phyloP scores from a whole-genome alignment of 2,888 invertebrate genomes.

The Alloscopus bannaensis region DNA sequence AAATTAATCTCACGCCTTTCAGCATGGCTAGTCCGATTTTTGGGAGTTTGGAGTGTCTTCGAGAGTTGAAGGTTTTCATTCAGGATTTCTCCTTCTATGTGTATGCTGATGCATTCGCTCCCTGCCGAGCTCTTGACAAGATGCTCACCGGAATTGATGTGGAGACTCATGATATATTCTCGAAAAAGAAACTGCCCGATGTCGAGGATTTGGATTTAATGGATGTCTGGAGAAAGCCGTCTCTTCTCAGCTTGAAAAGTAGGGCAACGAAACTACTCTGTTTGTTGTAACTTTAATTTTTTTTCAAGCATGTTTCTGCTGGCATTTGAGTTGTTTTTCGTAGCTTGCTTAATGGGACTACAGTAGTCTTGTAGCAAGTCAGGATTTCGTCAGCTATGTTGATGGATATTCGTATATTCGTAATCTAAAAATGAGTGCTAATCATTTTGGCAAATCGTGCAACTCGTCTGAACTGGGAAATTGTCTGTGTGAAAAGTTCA shows the following conservation, averaged over 20 bases:
- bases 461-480: no score
- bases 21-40: constrained; percentile 51
- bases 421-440: no score
- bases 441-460: no score
- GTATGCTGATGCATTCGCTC: constrained; percentile 49
- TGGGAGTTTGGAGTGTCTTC: constrained; percentile 41
- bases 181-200: constrained; percentile 41
- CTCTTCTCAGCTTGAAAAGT: constrained; percentile 52
- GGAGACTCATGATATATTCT: constrained; percentile 48
- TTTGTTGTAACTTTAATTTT: not conserved
- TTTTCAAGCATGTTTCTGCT: no score
- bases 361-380: no score
- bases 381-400: no score
- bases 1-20: constrained; percentile 58
- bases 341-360: no score
- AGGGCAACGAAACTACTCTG: constrained; percentile 18
- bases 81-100: constrained; percentile 56
- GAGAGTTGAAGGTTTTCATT: constrained; percentile 50
- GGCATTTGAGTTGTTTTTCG: no score
- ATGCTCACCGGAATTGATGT: constrained; percentile 59
- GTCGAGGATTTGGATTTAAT: constrained; percentile 43
- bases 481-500: no score
- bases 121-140: constrained; percentile 51
- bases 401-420: no score
- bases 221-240: constrained; percentile 40